Evolutionary conservation across 2,888 invertebrate species (phyloP).

Genomic region (Cryptus viduatorius): DNA sequence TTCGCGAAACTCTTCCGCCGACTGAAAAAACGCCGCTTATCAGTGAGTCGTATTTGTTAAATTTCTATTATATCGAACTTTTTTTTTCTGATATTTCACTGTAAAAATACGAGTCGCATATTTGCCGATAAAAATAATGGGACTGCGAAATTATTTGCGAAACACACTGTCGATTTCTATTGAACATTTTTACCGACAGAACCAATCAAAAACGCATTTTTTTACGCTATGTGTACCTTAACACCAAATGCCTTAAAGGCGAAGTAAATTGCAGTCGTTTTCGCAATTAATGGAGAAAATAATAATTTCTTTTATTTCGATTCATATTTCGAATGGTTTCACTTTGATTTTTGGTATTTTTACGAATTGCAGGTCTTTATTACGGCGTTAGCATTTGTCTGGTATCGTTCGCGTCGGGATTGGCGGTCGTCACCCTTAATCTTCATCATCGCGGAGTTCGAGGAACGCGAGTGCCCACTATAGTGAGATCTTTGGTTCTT

Average conservation of each 20-base stretch:
- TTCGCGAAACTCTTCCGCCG: slow-evolving; percentile 93
- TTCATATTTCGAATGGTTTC: neutral
- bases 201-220: neutral
- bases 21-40: slow-evolving; percentile 95
- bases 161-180: neutral
- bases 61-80: neutral
- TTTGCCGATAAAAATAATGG: slow-evolving; percentile 10
- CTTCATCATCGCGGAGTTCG: slow-evolving; percentile 94
- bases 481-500: slow-evolving; percentile 90
- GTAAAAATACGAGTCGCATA: neutral
- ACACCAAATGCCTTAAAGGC: no score
- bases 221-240: neutral
- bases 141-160: neutral
- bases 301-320: neutral
- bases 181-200: neutral
- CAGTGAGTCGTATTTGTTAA: slow-evolving; percentile 87
- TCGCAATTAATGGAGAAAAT: neutral
- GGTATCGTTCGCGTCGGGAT: slow-evolving; percentile 92
- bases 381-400: slow-evolving; percentile 93
- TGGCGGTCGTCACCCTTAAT: slow-evolving; percentile 94
- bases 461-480: slow-evolving; percentile 91
- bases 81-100: neutral
- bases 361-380: slow-evolving; percentile 89
- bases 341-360: neutral
- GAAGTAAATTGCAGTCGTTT: no score